Evolutionary conservation across 2,797 vertebrate species (phyloP).

Genomic region (Phoebastria nigripes): DNA sequence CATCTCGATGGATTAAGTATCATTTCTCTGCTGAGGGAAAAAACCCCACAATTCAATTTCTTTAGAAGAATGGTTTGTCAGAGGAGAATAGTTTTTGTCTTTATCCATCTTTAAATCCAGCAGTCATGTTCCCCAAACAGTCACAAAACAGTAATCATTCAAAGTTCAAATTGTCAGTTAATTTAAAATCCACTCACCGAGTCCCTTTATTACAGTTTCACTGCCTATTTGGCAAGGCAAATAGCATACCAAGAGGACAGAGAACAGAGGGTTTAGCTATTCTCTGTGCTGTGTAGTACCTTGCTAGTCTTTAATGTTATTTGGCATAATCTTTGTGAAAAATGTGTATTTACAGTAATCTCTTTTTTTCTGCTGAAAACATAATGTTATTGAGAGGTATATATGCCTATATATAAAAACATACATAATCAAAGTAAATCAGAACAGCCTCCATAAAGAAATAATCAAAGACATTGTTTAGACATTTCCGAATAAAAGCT

Average conservation of each 20-base stretch:
- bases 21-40: conserved; percentile 40
- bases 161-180: conserved; percentile 69
- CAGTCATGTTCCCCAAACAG: conserved; percentile 58
- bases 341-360: not conserved
- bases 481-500: not conserved
- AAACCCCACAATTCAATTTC: conserved; percentile 53
- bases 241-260: not conserved
- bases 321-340: not conserved
- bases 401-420: not conserved
- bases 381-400: not conserved
- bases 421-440: not conserved
- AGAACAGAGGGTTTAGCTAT: not conserved
- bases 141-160: conserved; percentile 68
- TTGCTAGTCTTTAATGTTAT: not conserved
- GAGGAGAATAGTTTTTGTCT: conserved; percentile 57
- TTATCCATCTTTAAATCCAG: conserved; percentile 63
- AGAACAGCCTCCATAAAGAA: not conserved
- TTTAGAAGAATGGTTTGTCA: conserved; percentile 64
- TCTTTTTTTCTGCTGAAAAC: not conserved
- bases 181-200: conserved; percentile 49
- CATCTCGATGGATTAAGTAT: conserved; percentile 72
- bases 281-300: not conserved
- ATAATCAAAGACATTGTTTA: not conserved
- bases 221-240: conserved; percentile 12
- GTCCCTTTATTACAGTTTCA: conserved; percentile 34